phyloP scores from a whole-genome alignment of 2,888 invertebrate genomes.

The Drosophila recens region DNA sequence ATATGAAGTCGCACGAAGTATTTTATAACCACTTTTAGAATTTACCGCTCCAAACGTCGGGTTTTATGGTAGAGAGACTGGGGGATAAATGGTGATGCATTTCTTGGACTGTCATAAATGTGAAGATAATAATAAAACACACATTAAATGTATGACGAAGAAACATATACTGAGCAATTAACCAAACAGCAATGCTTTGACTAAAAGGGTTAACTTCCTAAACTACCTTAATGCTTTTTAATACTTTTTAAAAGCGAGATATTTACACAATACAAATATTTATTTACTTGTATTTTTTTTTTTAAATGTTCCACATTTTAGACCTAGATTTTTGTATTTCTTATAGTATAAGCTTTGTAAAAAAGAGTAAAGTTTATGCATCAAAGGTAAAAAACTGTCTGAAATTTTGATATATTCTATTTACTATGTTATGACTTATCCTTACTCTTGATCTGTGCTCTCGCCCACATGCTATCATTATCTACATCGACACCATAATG shows the following conservation, averaged over 20 bases:
- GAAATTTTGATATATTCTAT: too few relatives aligned
- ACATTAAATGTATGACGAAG: constrained; percentile 13
- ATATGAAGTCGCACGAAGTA: constrained; percentile 29
- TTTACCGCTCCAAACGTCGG: constrained; percentile 33
- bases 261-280: too few relatives aligned
- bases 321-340: not conserved
- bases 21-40: constrained; percentile 49
- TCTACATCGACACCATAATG: constrained; percentile 16
- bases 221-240: too few relatives aligned
- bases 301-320: too few relatives aligned
- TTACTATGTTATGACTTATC: too few relatives aligned
- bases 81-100: constrained; percentile 15
- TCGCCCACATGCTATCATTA: constrained; percentile 10
- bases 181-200: not conserved
- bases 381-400: too few relatives aligned
- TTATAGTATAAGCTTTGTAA: not conserved
- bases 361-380: too few relatives aligned
- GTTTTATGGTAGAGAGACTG: constrained; percentile 7
- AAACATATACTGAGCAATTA: not conserved
- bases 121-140: constrained; percentile 7
- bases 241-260: too few relatives aligned
- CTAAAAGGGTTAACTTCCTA: too few relatives aligned
- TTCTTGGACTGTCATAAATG: constrained; percentile 22
- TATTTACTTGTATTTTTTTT: too few relatives aligned
- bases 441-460: not conserved